Base-by-base conservation (phyloP, 2,797 vertebrate species). In the Thunnus albacares region DNA sequence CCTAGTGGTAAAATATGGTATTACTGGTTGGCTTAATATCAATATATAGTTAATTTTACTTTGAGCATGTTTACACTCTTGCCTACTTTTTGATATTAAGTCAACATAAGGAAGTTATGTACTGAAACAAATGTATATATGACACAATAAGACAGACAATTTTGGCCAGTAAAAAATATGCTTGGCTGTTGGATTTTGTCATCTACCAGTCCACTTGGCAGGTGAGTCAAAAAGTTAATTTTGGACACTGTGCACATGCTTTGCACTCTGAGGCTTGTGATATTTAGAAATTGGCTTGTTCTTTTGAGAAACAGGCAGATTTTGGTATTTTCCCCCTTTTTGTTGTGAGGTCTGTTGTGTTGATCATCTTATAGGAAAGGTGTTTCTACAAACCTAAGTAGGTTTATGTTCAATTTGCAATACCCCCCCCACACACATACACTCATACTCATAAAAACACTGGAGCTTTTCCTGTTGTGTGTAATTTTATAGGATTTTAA, bases 401-500 rank as follows among this genome's bases (percentile, higher is more conserved):
- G 69, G 24, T 66, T 57, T 18, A 24, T 53, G 28, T 56, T 78
- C 1, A 52, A 18, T 41, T 74, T 78, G 22, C 30, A 14, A 61
- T 57, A 12, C 45, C 61, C 20, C 24, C 49, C 20, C 20, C 49
- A 59, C 53, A 57, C n/a, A 78, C 12, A 43, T 11, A 38, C 38
- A 38, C 38, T 9, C 43, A 70, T 24, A 59, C 57, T 58, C 17
- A 8, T 22, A 45, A 52, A 80, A 65, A 43, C 41, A 70, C 5
- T 57, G 41, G 11, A 75, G 71, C 69, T 55, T 80, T 81, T 75
- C 35, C 63, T 76, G 55, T 81, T 85, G 62, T 62, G 70, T 83
- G 71, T 88, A 47, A 75, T 83, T 81, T 81, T 43, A 35, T 65
- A 45, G 56, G 77, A 82, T 84, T 84, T 80, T 73, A 56, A 84